Evolutionary conservation across 2,888 invertebrate genomes (phyloP), one percentile per base, ranked within the genome.

Genomic region (Ophioninae sp.): DNA sequence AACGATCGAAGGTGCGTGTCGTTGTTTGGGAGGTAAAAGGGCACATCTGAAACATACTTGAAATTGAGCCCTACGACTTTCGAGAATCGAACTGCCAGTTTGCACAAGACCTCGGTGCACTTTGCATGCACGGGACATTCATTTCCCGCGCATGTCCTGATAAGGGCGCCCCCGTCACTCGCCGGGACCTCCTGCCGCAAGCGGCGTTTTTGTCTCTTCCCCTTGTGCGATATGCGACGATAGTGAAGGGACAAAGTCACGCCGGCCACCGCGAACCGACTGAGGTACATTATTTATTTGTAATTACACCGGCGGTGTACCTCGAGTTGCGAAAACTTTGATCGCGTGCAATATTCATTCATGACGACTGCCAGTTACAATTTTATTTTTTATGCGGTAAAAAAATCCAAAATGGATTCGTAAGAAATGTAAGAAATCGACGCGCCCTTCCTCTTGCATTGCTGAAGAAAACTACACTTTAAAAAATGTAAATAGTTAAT

Each of bases 91-190:
- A 61, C 67, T 30, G 23, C 59, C 71, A 30, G 30, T 30, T 30
- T 76, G 59, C 64, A 39, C 51, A 7, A 20, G 39, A 39, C 67
- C 59, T 23, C 37, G 6, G 51, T 74, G 69, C 79, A 72, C 79
- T 76, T 59, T 79, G 72, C 68, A 74, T 76, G 79, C 76, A 79
- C 61, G n/a, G 71, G 39, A 51, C 68, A 59, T 75, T 69, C 22
- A 76, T 76, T 83, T 80, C 17, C 51, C 79, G 78, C 71, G 83
- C 67, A 59, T 67, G 79, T 37, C 58, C 61, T 74, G 83, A 83
- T 83, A 83, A 83, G 81, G 30, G 77, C 63, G 68, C 71, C 83
- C 83, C 83, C 78, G 75, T 83, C 81, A 71, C 75, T 78, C 78
- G 59, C 74, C 23, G 37, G 23, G 65, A 51, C 39, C 74, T 71